Percentiles rank a stretch among this genome's conserved stretches.
phyloP scores from a whole-genome alignment of 1,140 invertebrate species.

The Achroia grisella region DNA sequence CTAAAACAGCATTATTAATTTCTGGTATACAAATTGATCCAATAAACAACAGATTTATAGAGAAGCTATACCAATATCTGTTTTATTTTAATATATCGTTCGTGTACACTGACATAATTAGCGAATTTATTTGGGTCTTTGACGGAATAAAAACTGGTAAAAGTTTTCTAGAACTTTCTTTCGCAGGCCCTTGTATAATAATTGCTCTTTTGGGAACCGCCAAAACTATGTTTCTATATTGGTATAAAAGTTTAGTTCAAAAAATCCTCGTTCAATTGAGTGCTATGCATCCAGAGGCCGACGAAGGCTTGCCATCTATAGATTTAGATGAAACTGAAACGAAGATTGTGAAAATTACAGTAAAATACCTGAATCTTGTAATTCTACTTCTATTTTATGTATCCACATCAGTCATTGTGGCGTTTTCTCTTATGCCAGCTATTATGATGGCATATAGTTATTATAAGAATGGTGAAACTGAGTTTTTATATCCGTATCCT shows the following conservation, averaged over 20 bases:
- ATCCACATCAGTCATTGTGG: conserved; percentile 4
- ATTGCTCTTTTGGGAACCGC: conserved; percentile 23
- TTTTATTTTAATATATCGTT: conserved; percentile 25
- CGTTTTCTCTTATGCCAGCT: conserved; percentile 18
- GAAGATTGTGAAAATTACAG: conserved; percentile 8
- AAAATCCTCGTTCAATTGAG: conserved; percentile 19
- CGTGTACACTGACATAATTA: conserved; percentile 24
- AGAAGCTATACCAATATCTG: conserved; percentile 6
- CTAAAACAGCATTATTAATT: conserved; percentile 7
- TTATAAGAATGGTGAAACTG: conserved; percentile 14
- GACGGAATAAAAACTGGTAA: conserved; percentile 21
- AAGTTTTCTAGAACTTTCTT: conserved; percentile 26
- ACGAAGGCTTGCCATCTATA: background rate
- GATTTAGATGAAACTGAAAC: conserved; percentile 1
- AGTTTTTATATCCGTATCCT: conserved; percentile 24
- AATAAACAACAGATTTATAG: background rate
- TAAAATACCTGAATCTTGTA: conserved; percentile 8
- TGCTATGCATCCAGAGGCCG: conserved; percentile 15
- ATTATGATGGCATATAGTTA: conserved; percentile 23
- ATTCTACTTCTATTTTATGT: conserved; percentile 2
- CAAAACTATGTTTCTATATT: conserved; percentile 19
- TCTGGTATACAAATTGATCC: conserved; percentile 15
- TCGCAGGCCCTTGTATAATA: conserved; percentile 24
- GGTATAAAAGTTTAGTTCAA: conserved; percentile 14
- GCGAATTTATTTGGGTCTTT: conserved; percentile 23